phyloP scores from a whole-genome alignment of 2,888 invertebrate genomes.

The Sarcophaga carnaria region DNA sequence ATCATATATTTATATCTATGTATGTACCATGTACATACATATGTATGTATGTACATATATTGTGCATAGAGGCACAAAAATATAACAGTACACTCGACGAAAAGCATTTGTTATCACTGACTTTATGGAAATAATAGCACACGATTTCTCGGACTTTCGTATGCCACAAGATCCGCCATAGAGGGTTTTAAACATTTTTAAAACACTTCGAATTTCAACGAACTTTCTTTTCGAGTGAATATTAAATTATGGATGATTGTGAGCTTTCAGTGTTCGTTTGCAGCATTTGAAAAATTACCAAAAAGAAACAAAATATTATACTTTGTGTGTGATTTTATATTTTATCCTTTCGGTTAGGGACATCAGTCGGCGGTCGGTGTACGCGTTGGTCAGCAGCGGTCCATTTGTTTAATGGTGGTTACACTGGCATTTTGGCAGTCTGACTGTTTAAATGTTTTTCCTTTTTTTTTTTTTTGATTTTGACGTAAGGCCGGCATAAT shows the following conservation, averaged over 20 bases:
- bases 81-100: slow-evolving; percentile 18
- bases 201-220: background rate
- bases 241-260: slow-evolving; percentile 36
- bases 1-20: slow-evolving; percentile 55
- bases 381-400: slow-evolving; percentile 61
- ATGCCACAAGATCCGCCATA: too few species aligned
- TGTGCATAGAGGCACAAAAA: too few species aligned
- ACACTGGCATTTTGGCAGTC: slow-evolving; percentile 21
- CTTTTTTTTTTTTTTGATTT: slow-evolving; percentile 24
- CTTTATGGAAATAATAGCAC: background rate
- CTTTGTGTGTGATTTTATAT: slow-evolving; percentile 46
- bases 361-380: slow-evolving; percentile 45
- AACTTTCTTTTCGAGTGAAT: slow-evolving; percentile 17
- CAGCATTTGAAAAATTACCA: slow-evolving; percentile 69
- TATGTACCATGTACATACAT: slow-evolving; percentile 7
- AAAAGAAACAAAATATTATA: slow-evolving; percentile 49
- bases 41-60: background rate
- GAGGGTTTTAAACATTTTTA: too few species aligned
- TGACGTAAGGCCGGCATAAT: slow-evolving; percentile 65
- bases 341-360: slow-evolving; percentile 66
- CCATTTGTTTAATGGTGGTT: slow-evolving; percentile 60
- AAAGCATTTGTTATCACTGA: background rate
- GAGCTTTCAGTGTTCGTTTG: slow-evolving; percentile 68
- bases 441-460: slow-evolving; percentile 15
- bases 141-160: too few species aligned